These are phyloP conservation scores for Dendroctonus ponderosae DNA, from an alignment of 1,140 invertebrate species.

Conservation along the genomic window DNA sequence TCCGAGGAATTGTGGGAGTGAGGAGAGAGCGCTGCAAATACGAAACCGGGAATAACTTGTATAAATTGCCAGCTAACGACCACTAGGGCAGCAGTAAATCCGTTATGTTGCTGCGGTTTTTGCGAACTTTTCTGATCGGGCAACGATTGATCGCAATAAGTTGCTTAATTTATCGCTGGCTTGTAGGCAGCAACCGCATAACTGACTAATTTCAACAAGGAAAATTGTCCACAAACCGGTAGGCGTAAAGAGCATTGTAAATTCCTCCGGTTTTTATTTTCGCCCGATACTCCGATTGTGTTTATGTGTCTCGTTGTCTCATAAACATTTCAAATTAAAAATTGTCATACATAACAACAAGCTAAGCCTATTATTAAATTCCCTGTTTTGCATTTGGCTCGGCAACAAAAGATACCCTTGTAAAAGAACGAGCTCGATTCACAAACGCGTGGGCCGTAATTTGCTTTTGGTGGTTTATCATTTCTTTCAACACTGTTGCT, in stretches of 20 bases:
- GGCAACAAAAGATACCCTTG: conserved; percentile 3
- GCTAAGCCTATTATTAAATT: conserved; percentile 24
- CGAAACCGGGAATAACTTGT: neutral
- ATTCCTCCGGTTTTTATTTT: conserved; percentile 15
- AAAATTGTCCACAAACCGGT: neutral
- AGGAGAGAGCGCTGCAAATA: neutral
- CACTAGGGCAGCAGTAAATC: neutral
- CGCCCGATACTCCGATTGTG: conserved; percentile 16
- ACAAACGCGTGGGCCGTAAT: conserved; percentile 4
- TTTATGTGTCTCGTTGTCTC: conserved; percentile 24
- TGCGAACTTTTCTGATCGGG: too few relatives aligned
- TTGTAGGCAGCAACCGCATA: neutral
- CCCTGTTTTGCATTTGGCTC: conserved; percentile 25
- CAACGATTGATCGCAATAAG: too few relatives aligned
- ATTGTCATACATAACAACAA: conserved; percentile 25
- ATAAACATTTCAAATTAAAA: conserved; percentile 30
- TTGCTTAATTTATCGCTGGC: too few relatives aligned
- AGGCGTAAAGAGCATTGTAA: conserved; percentile 16
- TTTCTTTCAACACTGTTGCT: conserved; percentile 2
- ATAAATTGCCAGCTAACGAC: neutral
- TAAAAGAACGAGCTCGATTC: conserved; percentile 3
- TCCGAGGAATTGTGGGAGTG: conserved; percentile 1
- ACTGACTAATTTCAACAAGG: neutral
- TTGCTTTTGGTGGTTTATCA: conserved; percentile 2
- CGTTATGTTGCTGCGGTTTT: neutral